A percentile compares a stretch with the other conserved stretches of the same genome.
Conservation (phyloP, 2,113 vertebrate species). For the Strix uralensis region DNA sequence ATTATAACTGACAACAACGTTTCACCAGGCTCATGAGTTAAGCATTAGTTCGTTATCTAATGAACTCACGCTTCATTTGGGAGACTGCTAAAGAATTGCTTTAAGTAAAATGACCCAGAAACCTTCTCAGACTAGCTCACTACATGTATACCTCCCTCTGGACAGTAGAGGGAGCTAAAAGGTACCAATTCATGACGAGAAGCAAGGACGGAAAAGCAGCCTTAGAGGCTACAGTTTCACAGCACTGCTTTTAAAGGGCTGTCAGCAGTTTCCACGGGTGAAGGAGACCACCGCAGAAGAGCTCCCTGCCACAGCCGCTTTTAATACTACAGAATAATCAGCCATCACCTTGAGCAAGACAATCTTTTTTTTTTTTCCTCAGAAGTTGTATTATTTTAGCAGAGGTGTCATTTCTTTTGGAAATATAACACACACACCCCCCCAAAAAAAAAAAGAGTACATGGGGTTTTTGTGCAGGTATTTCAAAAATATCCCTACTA, state of each 20-base stretch:
- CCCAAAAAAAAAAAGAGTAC: not conserved
- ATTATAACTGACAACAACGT: not conserved
- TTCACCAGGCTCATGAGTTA: not conserved
- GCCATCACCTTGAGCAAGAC: not conserved
- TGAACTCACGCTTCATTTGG: not conserved
- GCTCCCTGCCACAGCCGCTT: not conserved
- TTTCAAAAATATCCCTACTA: not conserved
- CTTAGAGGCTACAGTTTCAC: not conserved
- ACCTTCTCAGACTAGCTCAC: not conserved
- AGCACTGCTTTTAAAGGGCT: not conserved
- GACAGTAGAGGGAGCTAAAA: constrained; percentile 35
- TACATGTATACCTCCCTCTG: not conserved
- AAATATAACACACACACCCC: not conserved
- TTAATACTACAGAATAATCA: not conserved
- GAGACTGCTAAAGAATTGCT: not conserved
- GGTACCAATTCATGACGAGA: not conserved
- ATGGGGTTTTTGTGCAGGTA: not conserved
- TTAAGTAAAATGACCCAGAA: not conserved
- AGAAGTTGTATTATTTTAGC: not conserved
- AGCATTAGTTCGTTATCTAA: not conserved
- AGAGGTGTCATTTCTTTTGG: not conserved
- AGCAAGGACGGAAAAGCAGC: not conserved
- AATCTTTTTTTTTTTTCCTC: not conserved
- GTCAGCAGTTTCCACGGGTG: not conserved
- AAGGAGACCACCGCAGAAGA: not conserved